Evolutionary conservation across 2,888 invertebrate species (phyloP), one percentile per base, ranked within the genome.

Genomic region (Elysia crispata): DNA sequence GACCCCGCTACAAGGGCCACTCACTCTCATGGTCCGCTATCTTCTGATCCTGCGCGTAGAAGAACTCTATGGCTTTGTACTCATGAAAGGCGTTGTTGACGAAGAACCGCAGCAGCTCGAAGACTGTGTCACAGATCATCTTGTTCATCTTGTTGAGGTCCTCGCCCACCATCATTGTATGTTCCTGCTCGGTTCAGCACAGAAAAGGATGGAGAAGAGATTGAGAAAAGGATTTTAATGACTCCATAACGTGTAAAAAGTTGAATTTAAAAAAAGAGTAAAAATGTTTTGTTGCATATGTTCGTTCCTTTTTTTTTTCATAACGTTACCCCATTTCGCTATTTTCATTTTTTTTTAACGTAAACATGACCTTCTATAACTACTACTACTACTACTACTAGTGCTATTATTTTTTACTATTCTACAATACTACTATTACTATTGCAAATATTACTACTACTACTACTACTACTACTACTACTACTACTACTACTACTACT

Each of bases 101-200:
- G 87, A 96, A 96, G 92, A 95, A 95, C 85, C 96, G 94, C 33
- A 96, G 95, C 50, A 97, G 93, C 86, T 95, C 95, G 64, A 95
- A 94, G 0, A 95, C 96, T 41, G 96, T 95, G 82, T 94, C 94
- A 92, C 96, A 96, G 33, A 95, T 95, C 30, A 94, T 94, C n/a
- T 93, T 92, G 0, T 95, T 95, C 93, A 69, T 94, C 62, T 83
- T 87, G 85, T 88, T 89, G 49, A 89, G 69, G 0, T 88, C 86
- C 30, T 57, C 64, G 25, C 86, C 83, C 20, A 76, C 33, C 8
- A 11, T 6, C 41, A 41, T 3, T 11, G 41, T 11, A 13, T 67
- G 69, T 3, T 80, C 80, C 80, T 80, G 76, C 11, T 11, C 41
- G 11, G 41, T 41, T 3, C 3, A 41, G 41, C 11, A 41, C 41